phyloP scores from a whole-genome alignment of 2,888 invertebrate species.

The Archips crataeganus region DNA sequence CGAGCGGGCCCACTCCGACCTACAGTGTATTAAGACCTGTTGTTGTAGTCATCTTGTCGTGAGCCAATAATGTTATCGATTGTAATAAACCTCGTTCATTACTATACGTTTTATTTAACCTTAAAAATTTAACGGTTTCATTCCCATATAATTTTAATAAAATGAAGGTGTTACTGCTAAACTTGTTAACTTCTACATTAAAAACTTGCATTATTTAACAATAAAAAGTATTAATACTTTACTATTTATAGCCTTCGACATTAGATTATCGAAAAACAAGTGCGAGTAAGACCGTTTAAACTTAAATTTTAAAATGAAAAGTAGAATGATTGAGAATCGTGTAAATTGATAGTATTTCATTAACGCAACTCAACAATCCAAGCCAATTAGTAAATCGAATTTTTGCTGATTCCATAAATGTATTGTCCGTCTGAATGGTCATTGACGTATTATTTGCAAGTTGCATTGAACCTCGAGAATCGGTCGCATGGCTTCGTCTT shows the following conservation, averaged over 20 bases:
- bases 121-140: too few species aligned
- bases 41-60: conserved; percentile 59
- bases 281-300: too few species aligned
- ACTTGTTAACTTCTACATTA: too few species aligned
- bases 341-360: not conserved
- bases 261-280: too few species aligned
- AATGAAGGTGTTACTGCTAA: too few species aligned
- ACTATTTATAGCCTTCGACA: too few species aligned
- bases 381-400: not conserved
- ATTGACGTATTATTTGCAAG: not conserved
- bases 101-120: not conserved
- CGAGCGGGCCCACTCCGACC: conserved; percentile 52
- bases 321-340: not conserved
- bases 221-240: too few species aligned
- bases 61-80: conserved; percentile 58
- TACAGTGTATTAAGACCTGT: conserved; percentile 50
- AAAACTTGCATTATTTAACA: too few species aligned
- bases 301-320: too few species aligned
- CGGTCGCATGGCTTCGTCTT: not conserved
- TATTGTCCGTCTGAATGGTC: not conserved
- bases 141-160: too few species aligned
- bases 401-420: not conserved
- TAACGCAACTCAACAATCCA: not conserved
- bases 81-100: conserved; percentile 27
- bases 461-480: conserved; percentile 4